These are phyloP conservation scores for Myzus persicae DNA, from an alignment of 1,140 invertebrate species.

Conservation along the genomic window DNA sequence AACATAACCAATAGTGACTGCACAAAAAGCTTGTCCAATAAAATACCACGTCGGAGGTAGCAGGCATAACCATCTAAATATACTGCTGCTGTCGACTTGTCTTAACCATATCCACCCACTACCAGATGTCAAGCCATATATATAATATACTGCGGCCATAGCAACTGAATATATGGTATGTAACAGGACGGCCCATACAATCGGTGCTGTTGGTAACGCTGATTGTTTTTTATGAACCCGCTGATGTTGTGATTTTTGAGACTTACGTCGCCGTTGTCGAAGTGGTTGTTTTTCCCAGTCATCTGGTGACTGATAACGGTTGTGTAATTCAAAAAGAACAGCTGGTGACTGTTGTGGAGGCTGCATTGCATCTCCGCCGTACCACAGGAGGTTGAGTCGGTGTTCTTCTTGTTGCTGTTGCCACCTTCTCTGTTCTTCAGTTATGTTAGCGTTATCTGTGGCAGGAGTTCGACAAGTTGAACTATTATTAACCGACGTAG, in stretches of 20 bases:
- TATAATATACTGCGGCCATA: neutral
- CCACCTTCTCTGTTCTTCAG: neutral
- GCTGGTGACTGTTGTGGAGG: neutral
- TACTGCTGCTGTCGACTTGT: neutral
- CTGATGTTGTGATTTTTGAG: neutral
- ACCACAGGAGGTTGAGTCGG: conserved; percentile 13
- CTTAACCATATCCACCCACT: conserved; percentile 46
- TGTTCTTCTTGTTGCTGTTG: conserved; percentile 6
- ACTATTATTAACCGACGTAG: neutral
- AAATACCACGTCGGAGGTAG: conserved; percentile 5
- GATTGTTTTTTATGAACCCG: neutral
- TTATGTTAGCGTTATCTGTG: neutral
- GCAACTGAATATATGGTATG: neutral
- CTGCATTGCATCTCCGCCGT: conserved; percentile 10
- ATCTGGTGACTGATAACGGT: conserved; percentile 13
- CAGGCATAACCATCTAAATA: neutral
- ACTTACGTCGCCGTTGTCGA: neutral
- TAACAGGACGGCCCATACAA: neutral
- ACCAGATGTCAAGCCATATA: neutral
- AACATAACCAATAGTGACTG: neutral
- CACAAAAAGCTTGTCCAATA: neutral
- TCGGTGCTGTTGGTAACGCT: neutral
- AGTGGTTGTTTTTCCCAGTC: conserved; percentile 41
- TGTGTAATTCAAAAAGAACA: neutral
- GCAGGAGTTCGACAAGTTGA: neutral